Percentiles rank a stretch among this genome's conserved stretches.
These are phyloP conservation scores for Sinella curviseta DNA, from an alignment of 1,140 invertebrate species.

Conservation along the genomic window DNA sequence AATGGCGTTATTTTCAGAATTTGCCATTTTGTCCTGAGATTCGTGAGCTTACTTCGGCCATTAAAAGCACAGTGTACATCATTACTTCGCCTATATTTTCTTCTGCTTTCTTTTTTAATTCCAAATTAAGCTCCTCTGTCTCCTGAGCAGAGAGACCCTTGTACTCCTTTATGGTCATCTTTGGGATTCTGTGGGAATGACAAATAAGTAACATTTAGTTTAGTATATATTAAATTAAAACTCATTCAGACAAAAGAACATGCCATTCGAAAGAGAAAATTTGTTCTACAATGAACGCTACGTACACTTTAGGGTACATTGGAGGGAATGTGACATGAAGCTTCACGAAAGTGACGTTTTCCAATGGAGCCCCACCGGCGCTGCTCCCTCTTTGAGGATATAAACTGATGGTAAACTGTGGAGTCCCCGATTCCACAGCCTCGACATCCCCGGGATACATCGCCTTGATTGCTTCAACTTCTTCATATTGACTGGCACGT, in stretches of 20 bases:
- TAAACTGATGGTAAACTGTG: conserved; percentile 30
- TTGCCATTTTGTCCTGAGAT: too few species aligned
- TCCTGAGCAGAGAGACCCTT: conserved; percentile 46
- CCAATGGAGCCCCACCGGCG: not conserved
- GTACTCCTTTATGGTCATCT: conserved; percentile 29
- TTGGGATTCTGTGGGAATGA: conserved; percentile 35
- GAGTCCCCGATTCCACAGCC: conserved; percentile 3
- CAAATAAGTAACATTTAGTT: too few species aligned
- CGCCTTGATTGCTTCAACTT: conserved; percentile 33
- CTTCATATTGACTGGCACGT: not conserved
- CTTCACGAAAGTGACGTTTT: conserved; percentile 21
- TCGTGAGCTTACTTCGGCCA: conserved; percentile 43
- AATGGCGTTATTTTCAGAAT: too few species aligned
- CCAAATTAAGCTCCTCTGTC: conserved; percentile 37
- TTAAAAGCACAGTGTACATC: conserved; percentile 43
- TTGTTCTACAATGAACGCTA: too few species aligned
- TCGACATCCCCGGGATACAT: conserved; percentile 45
- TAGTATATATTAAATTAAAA: too few species aligned
- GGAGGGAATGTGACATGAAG: conserved; percentile 33
- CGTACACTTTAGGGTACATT: conserved; percentile 46
- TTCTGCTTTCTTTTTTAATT: conserved; percentile 33
- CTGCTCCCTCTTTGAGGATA: conserved; percentile 45
- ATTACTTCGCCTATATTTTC: conserved; percentile 45
- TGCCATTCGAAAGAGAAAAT: too few species aligned
- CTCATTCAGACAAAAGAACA: too few species aligned